These are phyloP conservation scores for Spinus olivaceus DNA, from an alignment of 2,797 vertebrate genomes.

Conservation along the genomic window DNA sequence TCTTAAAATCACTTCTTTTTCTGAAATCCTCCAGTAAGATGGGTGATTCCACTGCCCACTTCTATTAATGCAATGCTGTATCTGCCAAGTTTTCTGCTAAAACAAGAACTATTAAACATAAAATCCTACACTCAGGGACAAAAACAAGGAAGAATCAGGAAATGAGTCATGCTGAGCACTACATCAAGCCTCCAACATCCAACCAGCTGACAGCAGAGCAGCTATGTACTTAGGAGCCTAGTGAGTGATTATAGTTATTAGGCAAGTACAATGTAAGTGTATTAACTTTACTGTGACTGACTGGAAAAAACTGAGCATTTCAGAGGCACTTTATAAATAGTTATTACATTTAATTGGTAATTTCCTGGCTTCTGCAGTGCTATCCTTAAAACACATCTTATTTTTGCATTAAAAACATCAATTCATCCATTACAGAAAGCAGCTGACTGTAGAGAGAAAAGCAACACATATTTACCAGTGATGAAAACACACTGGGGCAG, in stretches of 20 bases:
- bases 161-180: slow-evolving; percentile 17
- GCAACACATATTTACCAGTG: not conserved
- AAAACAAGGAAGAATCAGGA: slow-evolving; percentile 26
- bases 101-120: not conserved
- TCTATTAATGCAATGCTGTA: not conserved
- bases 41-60: not conserved
- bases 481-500: not conserved
- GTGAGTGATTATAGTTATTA: slow-evolving; percentile 40
- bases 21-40: not conserved
- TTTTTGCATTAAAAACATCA: slow-evolving; percentile 10
- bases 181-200: not conserved
- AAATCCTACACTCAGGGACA: not conserved
- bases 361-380: slow-evolving; percentile 1
- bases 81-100: not conserved
- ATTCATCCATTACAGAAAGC: not conserved
- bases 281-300: slow-evolving; percentile 8
- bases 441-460: not conserved
- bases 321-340: slow-evolving; percentile 9
- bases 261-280: not conserved
- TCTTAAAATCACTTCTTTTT: not conserved
- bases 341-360: slow-evolving; percentile 10
- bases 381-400: not conserved
- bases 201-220: slow-evolving; percentile 3
- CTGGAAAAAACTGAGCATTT: slow-evolving; percentile 17
- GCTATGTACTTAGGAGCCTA: not conserved